Percentiles rank a stretch among this genome's conserved stretches.
Evolutionary conservation across 2,797 vertebrate genomes (phyloP).

Genomic region (Kryptopterus vitreolus): DNA sequence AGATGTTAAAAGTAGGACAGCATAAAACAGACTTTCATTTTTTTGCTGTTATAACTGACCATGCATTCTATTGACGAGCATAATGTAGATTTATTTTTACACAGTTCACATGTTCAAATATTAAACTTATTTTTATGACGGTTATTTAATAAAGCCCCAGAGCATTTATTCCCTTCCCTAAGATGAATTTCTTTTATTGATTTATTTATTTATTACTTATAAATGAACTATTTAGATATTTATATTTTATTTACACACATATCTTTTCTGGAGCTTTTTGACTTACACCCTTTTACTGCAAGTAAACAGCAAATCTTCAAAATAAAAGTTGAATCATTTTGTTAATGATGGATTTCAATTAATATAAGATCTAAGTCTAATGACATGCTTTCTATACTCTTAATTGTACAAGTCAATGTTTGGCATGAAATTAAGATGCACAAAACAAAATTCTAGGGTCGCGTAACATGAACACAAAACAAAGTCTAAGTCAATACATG

Average conservation of each 20-base stretch:
- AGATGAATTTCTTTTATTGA: background rate
- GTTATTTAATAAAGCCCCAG: background rate
- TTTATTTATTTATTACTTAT: no score
- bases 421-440: background rate
- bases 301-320: background rate
- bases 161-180: background rate
- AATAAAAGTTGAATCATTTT: background rate
- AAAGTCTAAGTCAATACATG: background rate
- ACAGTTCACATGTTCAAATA: background rate
- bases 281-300: background rate
- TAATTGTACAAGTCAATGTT: background rate
- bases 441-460: background rate
- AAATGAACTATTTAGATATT: no score
- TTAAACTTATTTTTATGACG: background rate
- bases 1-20: constrained; percentile 1
- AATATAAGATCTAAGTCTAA: background rate
- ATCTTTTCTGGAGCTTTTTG: no score
- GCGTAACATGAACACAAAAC: background rate
- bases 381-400: background rate
- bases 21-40: background rate
- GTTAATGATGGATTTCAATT: background rate
- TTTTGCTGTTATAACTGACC: background rate
- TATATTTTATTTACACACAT: no score
- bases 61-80: background rate
- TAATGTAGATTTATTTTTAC: background rate